Base-by-base conservation (phyloP, 2,113 vertebrate genomes). In the Eurypyga helias region DNA sequence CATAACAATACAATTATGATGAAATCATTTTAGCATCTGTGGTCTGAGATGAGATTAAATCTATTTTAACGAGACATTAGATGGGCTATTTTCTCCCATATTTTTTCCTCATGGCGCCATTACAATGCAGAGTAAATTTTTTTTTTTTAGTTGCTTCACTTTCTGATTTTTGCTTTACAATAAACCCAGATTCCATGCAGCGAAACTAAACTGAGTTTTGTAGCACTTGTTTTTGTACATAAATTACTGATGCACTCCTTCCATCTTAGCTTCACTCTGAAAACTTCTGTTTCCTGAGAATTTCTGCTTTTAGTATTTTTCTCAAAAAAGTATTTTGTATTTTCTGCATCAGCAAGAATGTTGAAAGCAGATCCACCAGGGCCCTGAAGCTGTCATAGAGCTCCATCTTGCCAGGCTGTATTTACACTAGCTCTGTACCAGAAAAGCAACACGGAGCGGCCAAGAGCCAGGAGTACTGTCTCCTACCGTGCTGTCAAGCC, bases 1-100 rank as follows among this genome's bases (percentile, higher is more conserved):
- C 90, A 77, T 71, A 96, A 96, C 93, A 95, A 96, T 94, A 96
- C 84, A 95, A 97, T 97, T 97, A 97, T 91, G 96, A 96, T 94
- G 84, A 97, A 97, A 96, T 94, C 46, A 90, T 94, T 96, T 94
- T 96, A 96, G 93, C 95, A 96, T 96, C 84, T 91, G 90, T 95
- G 92, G 87, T 91, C 91, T 91, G 70, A 94, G 90, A 94, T 87
- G 89, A 95, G 93, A 96, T 96, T 90, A 97, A 96, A 86, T 96
- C 84, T 96, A 70, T 79, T 96, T 96, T 91, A 96, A 95, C 0
- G n/a, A 96, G 91, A 86, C 66, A 85, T 87, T 93, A 85, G 66
- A 96, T 67, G 61, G 87, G 48, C 57, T 87, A 95, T 89, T 95
- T 93, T 87, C 83, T 82, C 57, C 77, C 58, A 60, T 82, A 48